Base-by-base conservation (phyloP, 2,113 vertebrate species). In the Lophochroa leadbeateri region DNA sequence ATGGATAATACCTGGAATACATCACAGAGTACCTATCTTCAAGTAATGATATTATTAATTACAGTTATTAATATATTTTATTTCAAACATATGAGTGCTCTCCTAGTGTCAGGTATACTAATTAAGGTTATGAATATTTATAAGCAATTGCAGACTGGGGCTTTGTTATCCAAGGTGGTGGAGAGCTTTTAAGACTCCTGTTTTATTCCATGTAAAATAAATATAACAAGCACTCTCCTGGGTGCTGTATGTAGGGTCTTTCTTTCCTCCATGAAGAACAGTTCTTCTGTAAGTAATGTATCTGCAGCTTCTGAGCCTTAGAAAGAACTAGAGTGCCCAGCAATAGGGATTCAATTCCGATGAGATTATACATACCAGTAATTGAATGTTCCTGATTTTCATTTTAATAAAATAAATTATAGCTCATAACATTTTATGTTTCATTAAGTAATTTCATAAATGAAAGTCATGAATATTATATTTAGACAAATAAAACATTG, bases 401-500 rank as follows among this genome's bases (percentile, higher is more conserved):
- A 81, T 89, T 75, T 89, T 93, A 71, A 94, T 87, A 72, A 86
- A 93, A 86, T 72, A 63, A 96, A 91, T 89, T 80, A 82, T 31
- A 87, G 37, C 35, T 69, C 43, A 72, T 72, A 93, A 86, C 20
- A 67, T 93, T 82, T 92, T 86, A 88, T 61, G 61, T 86, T 94
- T 92, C 83, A 89, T 82, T 90, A 85, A 81, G 49, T 83, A 86
- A 78, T 96, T 88, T 91, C 31, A 53, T 80, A 81, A 86, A 92
- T 86, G 61, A 76, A 16, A 76, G 29, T 76, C 19, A 77, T 92
- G 93, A 94, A 94, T 93, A 90, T 88, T 95, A 35, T 83, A 95
- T 90, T 86, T 78, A 81, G 53, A 94, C 46, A 92, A 95, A 92
- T 85, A 95, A 89, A 95, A 96, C 80, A 84, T 94, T 92, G 69